Conservation (phyloP, 2,797 vertebrate genomes). For the Rallus crepitans region DNA sequence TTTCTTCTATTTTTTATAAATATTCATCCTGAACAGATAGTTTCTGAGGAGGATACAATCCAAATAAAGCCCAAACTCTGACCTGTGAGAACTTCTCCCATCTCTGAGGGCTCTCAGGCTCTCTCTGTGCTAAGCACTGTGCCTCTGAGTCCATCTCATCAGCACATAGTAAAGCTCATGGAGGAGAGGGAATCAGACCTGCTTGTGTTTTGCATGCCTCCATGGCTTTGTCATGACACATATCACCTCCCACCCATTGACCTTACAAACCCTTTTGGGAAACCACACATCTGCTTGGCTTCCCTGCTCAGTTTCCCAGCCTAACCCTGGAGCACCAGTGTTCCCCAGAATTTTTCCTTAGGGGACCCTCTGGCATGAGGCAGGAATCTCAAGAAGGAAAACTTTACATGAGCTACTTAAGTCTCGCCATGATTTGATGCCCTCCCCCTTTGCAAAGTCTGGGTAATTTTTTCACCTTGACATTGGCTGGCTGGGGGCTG, state of each 20-base stretch:
- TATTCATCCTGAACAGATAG: background rate
- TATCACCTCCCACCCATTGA: fast-evolving
- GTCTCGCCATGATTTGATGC: background rate
- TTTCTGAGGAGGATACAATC: background rate
- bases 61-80: background rate
- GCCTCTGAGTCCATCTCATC: background rate
- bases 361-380: background rate
- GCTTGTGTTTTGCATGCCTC: background rate
- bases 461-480: background rate
- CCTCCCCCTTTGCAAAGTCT: background rate
- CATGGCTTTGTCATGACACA: background rate
- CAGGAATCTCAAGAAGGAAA: background rate
- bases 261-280: background rate
- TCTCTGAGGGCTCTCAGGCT: background rate
- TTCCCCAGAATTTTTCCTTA: background rate
- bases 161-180: background rate
- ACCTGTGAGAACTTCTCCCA: background rate
- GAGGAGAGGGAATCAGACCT: background rate
- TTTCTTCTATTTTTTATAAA: background rate
- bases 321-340: background rate
- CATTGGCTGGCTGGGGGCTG: background rate
- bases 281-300: background rate
- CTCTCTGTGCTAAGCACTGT: background rate
- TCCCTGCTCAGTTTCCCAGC: background rate
- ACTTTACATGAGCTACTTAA: background rate